Percentiles rank a stretch among this genome's conserved stretches.
These are phyloP conservation scores for Hypanus sabinus DNA, from an alignment of 2,113 vertebrate genomes.

Conservation along the genomic window DNA sequence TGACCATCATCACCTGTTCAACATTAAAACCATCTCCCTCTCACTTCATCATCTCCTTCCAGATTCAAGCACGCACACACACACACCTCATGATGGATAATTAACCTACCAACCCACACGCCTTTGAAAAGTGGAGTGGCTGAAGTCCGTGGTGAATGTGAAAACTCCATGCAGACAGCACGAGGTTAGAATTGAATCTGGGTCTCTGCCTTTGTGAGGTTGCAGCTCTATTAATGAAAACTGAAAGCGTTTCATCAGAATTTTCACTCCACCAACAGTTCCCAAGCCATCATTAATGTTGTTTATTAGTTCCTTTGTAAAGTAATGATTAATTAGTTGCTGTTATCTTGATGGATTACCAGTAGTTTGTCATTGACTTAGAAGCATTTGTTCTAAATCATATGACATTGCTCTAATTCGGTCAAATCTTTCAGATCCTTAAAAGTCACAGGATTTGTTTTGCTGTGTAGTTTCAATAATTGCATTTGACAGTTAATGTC, in stretches of 20 bases:
- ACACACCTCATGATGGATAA: too few species aligned
- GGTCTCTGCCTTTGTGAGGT: too few species aligned
- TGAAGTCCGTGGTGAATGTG: too few species aligned
- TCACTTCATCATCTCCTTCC: too few species aligned
- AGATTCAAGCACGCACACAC: too few species aligned
- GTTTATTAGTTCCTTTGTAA: slow-evolving; percentile 20
- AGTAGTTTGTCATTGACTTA: slow-evolving; percentile 21
- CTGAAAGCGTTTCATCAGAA: neutral
- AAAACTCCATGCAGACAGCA: too few species aligned
- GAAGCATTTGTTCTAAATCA: slow-evolving; percentile 11
- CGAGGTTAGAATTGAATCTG: too few species aligned
- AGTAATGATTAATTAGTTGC: slow-evolving; percentile 16
- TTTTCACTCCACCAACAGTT: neutral
- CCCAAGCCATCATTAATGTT: neutral
- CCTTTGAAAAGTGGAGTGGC: too few species aligned
- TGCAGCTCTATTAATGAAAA: neutral
- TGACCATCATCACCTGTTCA: too few species aligned
- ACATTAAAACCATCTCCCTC: too few species aligned
- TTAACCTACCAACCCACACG: too few species aligned
- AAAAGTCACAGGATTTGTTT: slow-evolving; percentile 6
- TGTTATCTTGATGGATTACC: slow-evolving; percentile 7
- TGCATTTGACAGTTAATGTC: slow-evolving; percentile 4
- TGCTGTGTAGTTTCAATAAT: neutral
- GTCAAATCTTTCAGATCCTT: neutral
- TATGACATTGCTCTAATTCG: neutral